Percentiles rank a stretch among this genome's conserved stretches.
Evolutionary conservation across 2,888 invertebrate species (phyloP).

Genomic region (Apodemia duryi): DNA sequence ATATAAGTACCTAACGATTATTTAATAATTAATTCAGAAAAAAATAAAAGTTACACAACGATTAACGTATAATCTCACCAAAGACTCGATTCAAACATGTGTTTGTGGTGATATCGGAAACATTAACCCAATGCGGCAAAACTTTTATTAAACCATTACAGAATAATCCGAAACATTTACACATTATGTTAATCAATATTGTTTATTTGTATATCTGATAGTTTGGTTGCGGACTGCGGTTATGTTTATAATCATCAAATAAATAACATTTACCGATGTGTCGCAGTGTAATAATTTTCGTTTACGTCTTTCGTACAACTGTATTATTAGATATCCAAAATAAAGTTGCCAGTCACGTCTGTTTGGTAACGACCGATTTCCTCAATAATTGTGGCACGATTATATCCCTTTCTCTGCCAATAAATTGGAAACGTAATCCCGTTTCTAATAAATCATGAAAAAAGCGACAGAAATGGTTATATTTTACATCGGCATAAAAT

Average conservation of each 20-base stretch:
- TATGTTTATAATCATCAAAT: background rate
- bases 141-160: background rate
- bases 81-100: too few relatives aligned
- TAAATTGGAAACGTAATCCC: slow-evolving; percentile 1
- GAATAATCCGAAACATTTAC: background rate
- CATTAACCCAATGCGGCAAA: too few relatives aligned
- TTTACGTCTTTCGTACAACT: background rate
- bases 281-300: background rate
- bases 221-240: background rate
- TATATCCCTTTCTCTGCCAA: background rate
- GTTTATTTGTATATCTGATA: background rate
- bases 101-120: too few relatives aligned
- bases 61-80: too few relatives aligned
- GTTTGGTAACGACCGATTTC: background rate
- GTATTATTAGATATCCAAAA: background rate
- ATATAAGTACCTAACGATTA: too few relatives aligned
- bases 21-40: too few relatives aligned
- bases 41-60: too few relatives aligned
- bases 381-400: background rate
- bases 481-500: background rate
- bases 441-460: background rate
- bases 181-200: background rate
- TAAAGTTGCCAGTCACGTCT: slow-evolving; percentile 1
- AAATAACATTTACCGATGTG: background rate
- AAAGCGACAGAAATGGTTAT: background rate